These are phyloP conservation scores for Pelochelys cantorii DNA, from an alignment of 2,797 vertebrate species.

Conservation along the genomic window DNA sequence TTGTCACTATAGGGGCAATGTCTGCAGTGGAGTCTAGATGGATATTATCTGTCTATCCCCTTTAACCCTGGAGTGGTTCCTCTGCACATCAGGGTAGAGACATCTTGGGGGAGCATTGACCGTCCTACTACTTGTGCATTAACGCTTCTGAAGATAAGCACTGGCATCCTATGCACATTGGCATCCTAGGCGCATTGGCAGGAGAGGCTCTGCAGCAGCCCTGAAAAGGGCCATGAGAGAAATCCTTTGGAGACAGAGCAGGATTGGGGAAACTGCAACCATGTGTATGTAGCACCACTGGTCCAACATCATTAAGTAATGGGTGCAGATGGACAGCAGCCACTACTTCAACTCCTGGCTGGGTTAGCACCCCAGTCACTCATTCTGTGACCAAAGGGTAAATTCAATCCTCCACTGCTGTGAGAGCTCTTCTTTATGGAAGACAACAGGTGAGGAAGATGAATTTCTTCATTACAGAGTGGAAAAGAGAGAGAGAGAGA, in stretches of 20 bases:
- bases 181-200: too few species aligned
- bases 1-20: too few species aligned
- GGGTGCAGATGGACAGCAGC: rapidly evolving
- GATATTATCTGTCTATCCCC: background rate
- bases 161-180: too few species aligned
- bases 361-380: rapidly evolving
- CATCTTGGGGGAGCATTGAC: background rate
- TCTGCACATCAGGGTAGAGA: background rate
- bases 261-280: background rate
- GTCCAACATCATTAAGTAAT: background rate
- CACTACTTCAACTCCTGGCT: background rate
- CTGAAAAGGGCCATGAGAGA: background rate
- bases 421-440: background rate
- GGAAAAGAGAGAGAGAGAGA: background rate
- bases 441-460: background rate
- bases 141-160: background rate
- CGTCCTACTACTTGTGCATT: background rate
- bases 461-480: background rate
- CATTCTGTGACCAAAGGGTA: background rate
- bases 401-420: background rate
- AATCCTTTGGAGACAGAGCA: background rate
- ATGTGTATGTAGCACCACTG: rapidly evolving
- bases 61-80: background rate
- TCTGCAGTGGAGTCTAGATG: too few species aligned
- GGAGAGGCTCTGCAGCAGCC: background rate